A percentile compares a stretch with the other conserved stretches of the same genome.
Evolutionary conservation across 2,113 vertebrate genomes (phyloP).

Genomic region (Sprattus sprattus): DNA sequence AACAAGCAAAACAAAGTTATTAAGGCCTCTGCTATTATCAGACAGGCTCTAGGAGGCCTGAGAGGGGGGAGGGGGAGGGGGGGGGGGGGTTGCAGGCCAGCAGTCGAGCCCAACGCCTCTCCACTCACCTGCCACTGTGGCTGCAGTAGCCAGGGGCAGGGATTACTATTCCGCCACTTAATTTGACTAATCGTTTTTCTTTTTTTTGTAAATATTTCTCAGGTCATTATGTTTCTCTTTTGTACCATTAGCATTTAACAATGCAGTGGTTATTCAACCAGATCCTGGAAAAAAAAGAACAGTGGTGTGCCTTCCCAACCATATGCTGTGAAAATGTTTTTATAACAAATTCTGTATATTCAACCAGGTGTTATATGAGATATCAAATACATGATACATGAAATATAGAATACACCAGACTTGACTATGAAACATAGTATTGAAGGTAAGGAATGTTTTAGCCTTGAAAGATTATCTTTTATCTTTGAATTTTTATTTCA

Average conservation of each 20-base stretch:
- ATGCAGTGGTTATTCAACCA: neutral
- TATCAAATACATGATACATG: too few relatives aligned
- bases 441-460: neutral
- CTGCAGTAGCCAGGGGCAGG: neutral
- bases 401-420: neutral
- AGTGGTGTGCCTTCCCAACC: neutral
- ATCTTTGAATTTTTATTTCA: neutral
- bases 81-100: constrained; percentile 42
- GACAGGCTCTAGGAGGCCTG: constrained; percentile 45
- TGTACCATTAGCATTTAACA: neutral
- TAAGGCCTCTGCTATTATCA: constrained; percentile 60
- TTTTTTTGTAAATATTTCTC: constrained; percentile 28
- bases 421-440: neutral
- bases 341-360: neutral
- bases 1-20: constrained; percentile 75
- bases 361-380: neutral
- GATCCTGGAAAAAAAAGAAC: neutral
- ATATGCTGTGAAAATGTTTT: too few relatives aligned
- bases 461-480: neutral
- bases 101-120: constrained; percentile 39
- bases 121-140: constrained; percentile 16
- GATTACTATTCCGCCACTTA: constrained; percentile 14
- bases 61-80: too few relatives aligned
- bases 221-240: constrained; percentile 22
- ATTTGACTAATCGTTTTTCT: constrained; percentile 14